These are phyloP conservation scores for Nomada ruficornis DNA, from an alignment of 2,888 invertebrate genomes.

Conservation along the genomic window DNA sequence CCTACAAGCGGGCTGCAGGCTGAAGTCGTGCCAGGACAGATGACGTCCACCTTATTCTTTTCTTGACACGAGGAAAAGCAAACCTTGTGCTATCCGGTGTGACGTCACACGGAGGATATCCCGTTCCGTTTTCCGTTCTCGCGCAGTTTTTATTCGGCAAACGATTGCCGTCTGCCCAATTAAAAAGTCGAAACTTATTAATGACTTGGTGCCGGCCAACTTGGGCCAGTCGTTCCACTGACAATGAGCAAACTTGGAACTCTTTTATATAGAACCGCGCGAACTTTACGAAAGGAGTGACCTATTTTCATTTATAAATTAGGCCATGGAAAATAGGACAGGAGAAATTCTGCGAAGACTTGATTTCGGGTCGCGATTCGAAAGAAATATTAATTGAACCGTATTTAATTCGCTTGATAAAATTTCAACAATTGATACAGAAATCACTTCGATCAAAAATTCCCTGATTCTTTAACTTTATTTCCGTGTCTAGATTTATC, in stretches of 20 bases:
- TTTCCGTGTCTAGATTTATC: too few species aligned
- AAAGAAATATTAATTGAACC: too few species aligned
- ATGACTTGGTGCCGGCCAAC: background rate
- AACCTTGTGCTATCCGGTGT: background rate
- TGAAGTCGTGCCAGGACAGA: background rate
- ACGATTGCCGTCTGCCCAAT: constrained; percentile 12
- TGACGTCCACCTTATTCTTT: constrained; percentile 55
- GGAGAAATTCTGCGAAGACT: background rate
- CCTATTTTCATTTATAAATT: constrained; percentile 5
- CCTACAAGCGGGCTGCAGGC: background rate
- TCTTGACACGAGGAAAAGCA: constrained; percentile 29
- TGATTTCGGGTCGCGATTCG: background rate
- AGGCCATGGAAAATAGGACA: background rate
- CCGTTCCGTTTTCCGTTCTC: background rate
- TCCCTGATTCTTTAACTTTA: too few species aligned
- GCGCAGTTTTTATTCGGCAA: constrained; percentile 19
- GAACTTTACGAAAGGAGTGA: constrained; percentile 3
- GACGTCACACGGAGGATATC: background rate
- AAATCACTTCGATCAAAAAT: too few species aligned
- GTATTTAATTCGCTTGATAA: too few species aligned
- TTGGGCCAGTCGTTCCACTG: constrained; percentile 16
- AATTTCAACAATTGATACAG: too few species aligned
- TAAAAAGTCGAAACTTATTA: constrained; percentile 41
- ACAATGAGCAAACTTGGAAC: background rate
- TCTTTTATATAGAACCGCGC: background rate